These are phyloP conservation scores for Poeciliopsis retropinna DNA, from an alignment of 2,113 vertebrate genomes.

Conservation along the genomic window DNA sequence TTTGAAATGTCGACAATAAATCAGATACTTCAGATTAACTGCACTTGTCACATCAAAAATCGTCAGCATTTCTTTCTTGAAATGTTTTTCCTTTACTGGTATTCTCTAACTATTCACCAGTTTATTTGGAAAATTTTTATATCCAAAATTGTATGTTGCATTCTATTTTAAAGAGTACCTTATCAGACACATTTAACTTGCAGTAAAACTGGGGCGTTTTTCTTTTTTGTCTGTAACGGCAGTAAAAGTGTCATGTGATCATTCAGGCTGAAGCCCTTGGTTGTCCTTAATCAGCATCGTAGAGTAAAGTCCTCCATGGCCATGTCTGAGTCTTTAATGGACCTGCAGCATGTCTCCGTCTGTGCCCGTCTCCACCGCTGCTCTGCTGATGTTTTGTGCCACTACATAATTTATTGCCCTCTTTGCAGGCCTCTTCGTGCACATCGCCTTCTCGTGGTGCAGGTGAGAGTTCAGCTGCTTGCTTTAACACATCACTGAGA, in stretches of 20 bases:
- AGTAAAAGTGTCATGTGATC: slow-evolving; percentile 14
- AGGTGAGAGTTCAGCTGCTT: slow-evolving; percentile 78
- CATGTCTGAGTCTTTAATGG: slow-evolving; percentile 55
- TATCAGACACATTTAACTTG: not conserved
- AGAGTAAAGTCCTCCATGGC: slow-evolving; percentile 46
- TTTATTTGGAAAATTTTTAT: not conserved
- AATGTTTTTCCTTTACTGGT: no score
- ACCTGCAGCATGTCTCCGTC: slow-evolving; percentile 59
- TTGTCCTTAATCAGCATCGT: slow-evolving; percentile 51
- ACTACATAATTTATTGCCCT: slow-evolving; percentile 74
- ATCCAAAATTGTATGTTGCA: not conserved
- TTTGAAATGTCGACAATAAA: not conserved
- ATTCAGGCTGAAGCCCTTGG: slow-evolving; percentile 41
- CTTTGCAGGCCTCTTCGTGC: slow-evolving; percentile 58
- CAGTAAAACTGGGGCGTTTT: not conserved
- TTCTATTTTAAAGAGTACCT: not conserved
- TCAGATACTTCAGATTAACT: not conserved
- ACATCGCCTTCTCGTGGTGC: slow-evolving; percentile 54
- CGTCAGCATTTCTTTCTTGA: not conserved
- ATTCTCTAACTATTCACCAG: not conserved
- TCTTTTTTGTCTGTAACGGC: slow-evolving; percentile 1
- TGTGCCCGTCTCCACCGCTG: slow-evolving; percentile 48
- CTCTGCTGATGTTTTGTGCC: slow-evolving; percentile 72
- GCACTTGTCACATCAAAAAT: not conserved
- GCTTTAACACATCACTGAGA: slow-evolving; percentile 69